Evolutionary conservation across 2,113 vertebrate species (phyloP), one percentile per base, ranked within the genome.

Genomic region (Steatornis caripensis): DNA sequence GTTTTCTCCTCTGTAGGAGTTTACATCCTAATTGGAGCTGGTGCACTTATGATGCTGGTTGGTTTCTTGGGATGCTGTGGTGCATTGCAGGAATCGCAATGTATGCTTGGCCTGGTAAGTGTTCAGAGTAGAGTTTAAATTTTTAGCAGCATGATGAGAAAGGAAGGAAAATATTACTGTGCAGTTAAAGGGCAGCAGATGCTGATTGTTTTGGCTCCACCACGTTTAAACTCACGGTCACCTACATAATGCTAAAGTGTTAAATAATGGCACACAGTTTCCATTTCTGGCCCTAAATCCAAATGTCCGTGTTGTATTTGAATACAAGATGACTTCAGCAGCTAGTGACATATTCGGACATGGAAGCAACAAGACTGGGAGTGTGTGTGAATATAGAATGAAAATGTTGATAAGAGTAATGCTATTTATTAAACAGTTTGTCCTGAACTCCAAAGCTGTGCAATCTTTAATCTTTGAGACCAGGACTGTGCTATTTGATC

Each of bases 11-110:
- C 72, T 39, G 5, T 85, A 99, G 99, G 99, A 69, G 99, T 99
- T 37, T 99, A 99, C 87, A 98, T 99, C 89, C 98, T 99, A 68
- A 99, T 99, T 68, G 99, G 98, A 83, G 99, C 99, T 23, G 99
- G 99, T 37, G 99, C 99, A 5, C 98, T 99, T 89, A 99, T 99
- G 98, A 99, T 99, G 99, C 93, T 99, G 36, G 99, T 99, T 95
- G 99, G 99, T 5, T 99, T 99, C 97, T 98, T 99, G 87, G 99
- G 99, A 94, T 99, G 99, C 92, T 99, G 99, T 80, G 99, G 99
- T 34, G 99, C 99, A 2, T 98, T 99, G 89, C 99, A 99, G 91
- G 99, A 99, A 87, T 99, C 99, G 10, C 98, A 99, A 5, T 99
- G 99, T 97, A 99, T 99, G 99, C 99, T 99, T 95, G 99, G 99